Conservation (phyloP, 1,140 invertebrate genomes). For the Batillaria attramentaria region DNA sequence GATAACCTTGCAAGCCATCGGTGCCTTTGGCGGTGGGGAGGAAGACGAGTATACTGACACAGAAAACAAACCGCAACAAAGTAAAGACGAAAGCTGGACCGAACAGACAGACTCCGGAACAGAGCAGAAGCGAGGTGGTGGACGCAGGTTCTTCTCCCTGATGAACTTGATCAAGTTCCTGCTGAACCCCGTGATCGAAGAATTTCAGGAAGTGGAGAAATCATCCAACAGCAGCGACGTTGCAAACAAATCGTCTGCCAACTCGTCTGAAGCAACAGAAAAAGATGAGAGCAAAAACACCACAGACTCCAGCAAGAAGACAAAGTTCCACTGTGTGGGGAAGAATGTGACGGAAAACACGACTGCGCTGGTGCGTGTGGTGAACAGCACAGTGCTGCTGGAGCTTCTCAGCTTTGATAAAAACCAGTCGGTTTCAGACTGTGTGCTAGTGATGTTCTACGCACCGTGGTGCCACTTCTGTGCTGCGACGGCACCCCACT, state of each 20-base stretch:
- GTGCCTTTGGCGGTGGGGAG: not conserved
- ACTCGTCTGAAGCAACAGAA: slow-evolving; percentile 21
- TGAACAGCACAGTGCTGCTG: slow-evolving; percentile 73
- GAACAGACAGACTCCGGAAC: slow-evolving; percentile 22
- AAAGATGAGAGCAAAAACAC: slow-evolving; percentile 50
- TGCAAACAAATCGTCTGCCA: not conserved
- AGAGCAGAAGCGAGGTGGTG: slow-evolving; percentile 20
- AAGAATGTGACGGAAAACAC: slow-evolving; percentile 59
- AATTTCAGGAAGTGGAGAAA: slow-evolving; percentile 46
- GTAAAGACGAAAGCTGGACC: slow-evolving; percentile 12
- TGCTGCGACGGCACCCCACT: slow-evolving; percentile 88
- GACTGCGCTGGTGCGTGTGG: slow-evolving; percentile 56
- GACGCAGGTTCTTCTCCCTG: slow-evolving; percentile 44
- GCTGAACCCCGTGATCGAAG: slow-evolving; percentile 57
- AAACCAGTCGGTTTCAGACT: slow-evolving; percentile 76
- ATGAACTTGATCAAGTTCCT: slow-evolving; percentile 50
- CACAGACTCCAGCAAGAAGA: slow-evolving; percentile 57
- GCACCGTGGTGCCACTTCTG: slow-evolving; percentile 92
- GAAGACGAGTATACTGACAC: not conserved
- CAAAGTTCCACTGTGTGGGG: slow-evolving; percentile 63
- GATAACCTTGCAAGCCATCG: not conserved
- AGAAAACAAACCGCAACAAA: not conserved
- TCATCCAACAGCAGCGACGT: slow-evolving; percentile 11
- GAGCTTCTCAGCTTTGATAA: slow-evolving; percentile 69
- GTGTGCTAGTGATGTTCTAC: slow-evolving; percentile 88